Base-by-base conservation (phyloP, 30 jellyfish, hydroid and myxozoan genomes). In the Pelagia noctiluca region DNA sequence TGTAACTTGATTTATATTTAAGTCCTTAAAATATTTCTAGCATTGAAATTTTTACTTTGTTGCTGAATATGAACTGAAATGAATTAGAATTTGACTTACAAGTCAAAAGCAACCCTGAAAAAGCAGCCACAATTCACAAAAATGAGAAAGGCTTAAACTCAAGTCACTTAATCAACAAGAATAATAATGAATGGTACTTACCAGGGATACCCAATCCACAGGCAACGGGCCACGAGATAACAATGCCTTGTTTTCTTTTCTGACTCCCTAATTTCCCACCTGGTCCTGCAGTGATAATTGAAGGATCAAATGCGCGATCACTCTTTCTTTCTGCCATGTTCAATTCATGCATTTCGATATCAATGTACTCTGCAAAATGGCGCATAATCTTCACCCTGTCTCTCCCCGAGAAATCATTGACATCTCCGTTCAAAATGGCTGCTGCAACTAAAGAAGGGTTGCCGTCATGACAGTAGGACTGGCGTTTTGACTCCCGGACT, bases 181-280 rank as follows among this genome's bases (percentile, higher is more conserved):
- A n/a, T n/a, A n/a, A n/a, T n/a, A n/a, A n/a, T n/a, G n/a, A n/a
- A 23, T 53, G 38, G 12, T 34, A 32, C 87, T 21, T 42, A 93
- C 98, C 98, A 34, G 96, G 89, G 10, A 76, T 19, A 48, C 93
- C 93, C 0, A 72, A 68, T 71, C 94, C 97, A 78, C 98, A 92
- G 21, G 50, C 71, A 25, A 87, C 80, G 38, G 70, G 61, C 98
- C 98, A 93, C 12, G 90, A 69, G 32, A 87, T 52, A 36, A 96
- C 78, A 19, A 87, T 21, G n/a, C 95, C 97, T 4, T 92, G 93
- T 16, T 86, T 42, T 35, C 79, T 84, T 61, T 87, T 82, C n/a
- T n/a, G n/a, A 7, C 82, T 66, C 18, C 48, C 30, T 18, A 78
- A 69, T 23, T 87, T 78, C 69, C 87, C 98, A 30, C 98, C 98